Percentiles rank a stretch among this genome's conserved stretches.
phyloP scores from a whole-genome alignment of 2,888 invertebrate genomes.

The Helleia helle region DNA sequence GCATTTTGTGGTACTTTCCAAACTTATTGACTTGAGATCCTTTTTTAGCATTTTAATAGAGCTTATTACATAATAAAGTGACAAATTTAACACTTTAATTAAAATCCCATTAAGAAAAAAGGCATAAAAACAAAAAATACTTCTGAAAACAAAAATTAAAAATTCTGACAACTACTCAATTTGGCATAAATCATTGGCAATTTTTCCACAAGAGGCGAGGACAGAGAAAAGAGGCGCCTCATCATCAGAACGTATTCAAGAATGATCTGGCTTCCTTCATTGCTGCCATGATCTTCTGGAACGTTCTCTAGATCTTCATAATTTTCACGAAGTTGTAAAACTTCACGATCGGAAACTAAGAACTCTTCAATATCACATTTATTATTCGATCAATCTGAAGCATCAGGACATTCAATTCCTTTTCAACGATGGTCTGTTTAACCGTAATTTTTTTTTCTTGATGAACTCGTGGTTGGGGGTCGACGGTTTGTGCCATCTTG shows the following conservation, averaged over 20 bases:
- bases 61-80: slow-evolving; percentile 10
- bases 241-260: too few relatives aligned
- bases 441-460: slow-evolving; percentile 15
- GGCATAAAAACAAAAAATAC: slow-evolving; percentile 10
- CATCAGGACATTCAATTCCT: slow-evolving; percentile 18
- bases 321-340: slow-evolving; percentile 18
- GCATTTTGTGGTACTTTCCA: too few relatives aligned
- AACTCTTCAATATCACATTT: slow-evolving; percentile 17
- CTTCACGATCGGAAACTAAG: slow-evolving; percentile 18
- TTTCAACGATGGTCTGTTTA: slow-evolving; percentile 15
- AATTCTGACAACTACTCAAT: slow-evolving; percentile 15
- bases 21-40: slow-evolving; percentile 6
- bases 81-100: slow-evolving; percentile 9
- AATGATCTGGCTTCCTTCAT: slow-evolving; percentile 11
- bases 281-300: slow-evolving; percentile 14
- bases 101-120: slow-evolving; percentile 10
- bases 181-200: slow-evolving; percentile 19
- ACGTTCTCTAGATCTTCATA: slow-evolving; percentile 18
- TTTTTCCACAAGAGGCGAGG: slow-evolving; percentile 17
- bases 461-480: slow-evolving; percentile 12
- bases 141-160: slow-evolving; percentile 14
- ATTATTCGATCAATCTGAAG: slow-evolving; percentile 20
- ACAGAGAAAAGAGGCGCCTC: slow-evolving; percentile 17
- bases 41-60: slow-evolving; percentile 12
- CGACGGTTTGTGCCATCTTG: slow-evolving; percentile 14